Conservation (phyloP, 2,797 vertebrate species). For the Gallinago solitaria region DNA sequence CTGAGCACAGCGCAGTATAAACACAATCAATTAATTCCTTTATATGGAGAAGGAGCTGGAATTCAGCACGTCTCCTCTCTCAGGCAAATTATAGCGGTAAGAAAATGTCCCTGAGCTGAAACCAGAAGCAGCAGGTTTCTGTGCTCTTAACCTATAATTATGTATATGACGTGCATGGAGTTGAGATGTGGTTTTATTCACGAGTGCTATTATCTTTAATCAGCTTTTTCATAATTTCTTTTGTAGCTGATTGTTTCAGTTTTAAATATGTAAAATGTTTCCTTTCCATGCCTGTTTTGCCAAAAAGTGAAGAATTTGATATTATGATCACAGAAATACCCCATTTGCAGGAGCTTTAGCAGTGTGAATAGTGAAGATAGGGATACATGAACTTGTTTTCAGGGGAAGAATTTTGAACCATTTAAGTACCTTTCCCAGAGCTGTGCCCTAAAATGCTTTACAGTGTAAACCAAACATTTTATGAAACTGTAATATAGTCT, state of each 20-base stretch:
- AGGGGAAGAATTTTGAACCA: neutral
- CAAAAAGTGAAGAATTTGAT: neutral
- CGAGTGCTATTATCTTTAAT: constrained; percentile 5
- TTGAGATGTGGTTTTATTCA: neutral
- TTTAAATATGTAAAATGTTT: neutral
- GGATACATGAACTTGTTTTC: neutral
- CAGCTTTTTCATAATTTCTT: neutral
- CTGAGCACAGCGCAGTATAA: neutral
- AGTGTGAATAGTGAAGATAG: neutral
- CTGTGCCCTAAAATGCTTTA: neutral
- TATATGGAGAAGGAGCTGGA: constrained; percentile 17
- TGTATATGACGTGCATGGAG: neutral
- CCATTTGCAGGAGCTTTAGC: neutral
- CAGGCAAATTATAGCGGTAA: neutral
- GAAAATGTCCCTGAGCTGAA: constrained; percentile 15
- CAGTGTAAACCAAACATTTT: neutral
- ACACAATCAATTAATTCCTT: constrained; percentile 44
- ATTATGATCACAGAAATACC: neutral
- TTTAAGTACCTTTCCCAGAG: neutral
- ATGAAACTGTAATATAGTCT: neutral
- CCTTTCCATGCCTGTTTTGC: neutral
- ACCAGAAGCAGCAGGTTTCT: constrained; percentile 17
- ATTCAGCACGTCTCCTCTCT: constrained; percentile 4
- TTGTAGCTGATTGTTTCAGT: neutral
- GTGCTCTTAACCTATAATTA: neutral